A percentile compares a stretch with the other conserved stretches of the same genome.
Evolutionary conservation across 1,140 invertebrate genomes (phyloP).

Genomic region (Drosophila parvula): DNA sequence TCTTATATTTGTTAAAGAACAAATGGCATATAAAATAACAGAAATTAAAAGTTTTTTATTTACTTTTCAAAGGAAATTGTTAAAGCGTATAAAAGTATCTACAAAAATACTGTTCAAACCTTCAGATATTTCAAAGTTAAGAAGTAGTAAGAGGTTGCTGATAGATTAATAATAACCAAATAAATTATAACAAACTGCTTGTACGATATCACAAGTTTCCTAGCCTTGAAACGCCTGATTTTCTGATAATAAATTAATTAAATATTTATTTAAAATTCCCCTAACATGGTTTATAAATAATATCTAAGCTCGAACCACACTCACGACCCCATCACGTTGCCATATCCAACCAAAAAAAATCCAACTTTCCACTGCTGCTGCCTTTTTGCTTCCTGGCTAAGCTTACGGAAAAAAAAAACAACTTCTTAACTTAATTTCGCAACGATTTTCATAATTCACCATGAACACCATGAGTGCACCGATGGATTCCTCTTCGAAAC

Average conservation of each 20-base stretch:
- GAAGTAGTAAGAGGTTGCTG: no score
- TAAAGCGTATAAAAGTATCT: no score
- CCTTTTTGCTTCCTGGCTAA: slow-evolving; percentile 52
- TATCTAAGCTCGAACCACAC: not conserved
- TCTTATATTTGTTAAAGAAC: no score
- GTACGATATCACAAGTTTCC: no score
- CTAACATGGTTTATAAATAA: not conserved
- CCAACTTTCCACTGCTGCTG: slow-evolving; percentile 25
- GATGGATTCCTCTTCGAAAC: slow-evolving; percentile 35
- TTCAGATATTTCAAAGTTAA: no score
- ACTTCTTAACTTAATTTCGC: slow-evolving; percentile 82
- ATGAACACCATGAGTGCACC: slow-evolving; percentile 66
- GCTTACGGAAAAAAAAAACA: slow-evolving; percentile 19
- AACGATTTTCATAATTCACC: slow-evolving; percentile 84
- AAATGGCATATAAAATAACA: not conserved
- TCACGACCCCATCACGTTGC: slow-evolving; percentile 30
- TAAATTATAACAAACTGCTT: no score
- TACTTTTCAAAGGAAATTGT: no score
- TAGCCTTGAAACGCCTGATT: no score
- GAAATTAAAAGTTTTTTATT: no score
- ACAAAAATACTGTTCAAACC: no score
- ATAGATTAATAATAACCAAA: no score
- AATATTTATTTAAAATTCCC: not conserved
- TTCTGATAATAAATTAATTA: not conserved
- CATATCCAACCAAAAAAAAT: slow-evolving; percentile 8